Base-by-base conservation (phyloP, 2,888 invertebrate species). In the Euproctis similis region DNA sequence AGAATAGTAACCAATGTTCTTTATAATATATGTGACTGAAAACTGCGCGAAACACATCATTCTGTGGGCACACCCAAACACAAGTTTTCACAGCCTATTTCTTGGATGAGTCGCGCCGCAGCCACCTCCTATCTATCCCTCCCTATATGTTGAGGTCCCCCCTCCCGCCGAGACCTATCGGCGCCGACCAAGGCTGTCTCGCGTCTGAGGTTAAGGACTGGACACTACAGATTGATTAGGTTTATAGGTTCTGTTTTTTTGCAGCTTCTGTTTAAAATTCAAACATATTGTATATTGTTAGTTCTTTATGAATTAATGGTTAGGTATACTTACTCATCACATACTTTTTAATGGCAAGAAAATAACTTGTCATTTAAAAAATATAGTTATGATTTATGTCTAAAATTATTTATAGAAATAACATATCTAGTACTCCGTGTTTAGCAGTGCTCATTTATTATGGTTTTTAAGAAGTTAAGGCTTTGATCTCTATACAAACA, bases 151-250 rank as follows among this genome's bases (percentile, higher is more conserved):
- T 9, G 36, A 31, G 26, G 30, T 35, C 31, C 30, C 36, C 27
- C 30, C 29, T 35, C 36, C 42, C 30, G 41, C 41, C 42, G 42
- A 70, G 71, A 67, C 71, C 28, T 39, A 36, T 31, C 47, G 71
- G 72, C 70, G 71, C 71, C 71, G 8, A 14, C 50, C 75, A 77
- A 78, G 77, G 77, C 59, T 75, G 78, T 77, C 76, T 77, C 59
- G 33, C 4, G 21, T 26, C 40, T 53, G 59, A 66, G 69, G 70
- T 71, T 69, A 71, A 70, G 66, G 68, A 60, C 72, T 66, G 46
- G 35, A 39, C 44, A 34, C 44, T 37, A 35, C 48, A 50, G 53
- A 57, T 57, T 58, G 53, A 63, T 59, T 46, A 37, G 34, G 39
- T 11, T 23, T 30, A 20, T 24, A 26, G 24, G 13, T 25, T 21